Base-by-base conservation (phyloP, 2,797 vertebrate species). In the Anolis apletophallus region DNA sequence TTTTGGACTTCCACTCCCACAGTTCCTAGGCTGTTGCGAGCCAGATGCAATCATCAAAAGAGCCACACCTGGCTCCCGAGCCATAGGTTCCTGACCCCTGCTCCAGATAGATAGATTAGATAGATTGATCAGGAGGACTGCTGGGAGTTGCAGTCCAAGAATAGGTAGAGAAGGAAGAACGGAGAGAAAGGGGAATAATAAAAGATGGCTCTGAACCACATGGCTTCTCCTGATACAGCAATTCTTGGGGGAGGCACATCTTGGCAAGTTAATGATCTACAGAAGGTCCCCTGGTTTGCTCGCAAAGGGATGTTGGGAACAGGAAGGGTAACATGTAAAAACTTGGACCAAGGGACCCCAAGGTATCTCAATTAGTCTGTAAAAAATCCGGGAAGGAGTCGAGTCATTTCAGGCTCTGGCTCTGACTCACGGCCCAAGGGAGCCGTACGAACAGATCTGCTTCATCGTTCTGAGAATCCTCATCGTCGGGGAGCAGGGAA, bases 331-430 rank as follows among this genome's bases (percentile, higher is more conserved):
- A 81, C 67, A 68, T 32, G 40, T 57, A 71, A 55, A 14, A 55
- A 46, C 21, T 14, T 11, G 17, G 55, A 14, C 26, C 2, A 34
- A n/a, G 4, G 8, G 68, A 67, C 59, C 2, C 26, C 32, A 10
- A 36, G 54, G 17, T 34, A 46, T 57, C 6, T 78, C 73, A 77
- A 64, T 71, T 57, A 64, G 34, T 40, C 67, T 55, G 68, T 69
- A 83, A 52, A 46, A 64, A 67, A 54, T 52, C 32, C 5, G 4
- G n/a, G 26, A 50, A 67, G 32, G 61, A 69, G 57, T 69, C 50
- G 26, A 36, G 13, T 12, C 74, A 21, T 29, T n/a, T 32, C 9
- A 4, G 1, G 17, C 40, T n/a, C 13, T 1, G 0, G 1, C 26
- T 57, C 12, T 26, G 83, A 74, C 52, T n/a, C 26, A 29, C 6